Base-by-base conservation (phyloP, 2,113 vertebrate species). In the Clarias gariepinus region DNA sequence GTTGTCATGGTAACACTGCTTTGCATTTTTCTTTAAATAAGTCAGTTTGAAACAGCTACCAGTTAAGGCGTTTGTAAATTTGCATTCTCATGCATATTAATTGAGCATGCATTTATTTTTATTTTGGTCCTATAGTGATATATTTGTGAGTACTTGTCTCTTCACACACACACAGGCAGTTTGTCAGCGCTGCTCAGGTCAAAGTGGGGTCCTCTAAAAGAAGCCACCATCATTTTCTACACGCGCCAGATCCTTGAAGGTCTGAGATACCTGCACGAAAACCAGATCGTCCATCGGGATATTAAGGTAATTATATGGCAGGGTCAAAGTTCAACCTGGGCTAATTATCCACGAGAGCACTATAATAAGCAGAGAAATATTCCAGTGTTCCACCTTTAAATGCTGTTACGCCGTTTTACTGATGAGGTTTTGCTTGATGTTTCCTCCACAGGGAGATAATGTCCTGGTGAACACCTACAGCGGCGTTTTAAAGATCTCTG, bases 381-480 rank as follows among this genome's bases (percentile, higher is more conserved):
- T 33, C 2, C 30, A 16, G 9, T 8, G 23, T 69, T 33, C 8
- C 66, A 36, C 19, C 10, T 41, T 11, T 15, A 55, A 13, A 77
- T 15, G 13, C 25, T 28, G 25, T 28, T 23, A 76, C 23, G 53
- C 73, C 47, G 9, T 19, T 25, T 18, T 28, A 30, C 52, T 7
- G 13, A 53, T 19, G 28, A 3, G 16, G 9, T 23, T 9, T 33
- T 58, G 6, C 19, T 58, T 47, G 41, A 0, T 52, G 21, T 1
- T 87, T 85, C 74, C 85, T 93, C 87, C 85, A 68, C 92, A 99
- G 98, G 98, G 98, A 47, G 98, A 99, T 91, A 99, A 99, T 0
- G 98, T 99, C 66, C 95, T 99, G 91, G 99, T 99, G 91, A 99
- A 99, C 93, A 99, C 98, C 0, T 99, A 99, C 90, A 99, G 98